Evolutionary conservation across 2,888 invertebrate species (phyloP), one percentile per base, ranked within the genome.

Genomic region (Drosophila nigritarsus): DNA sequence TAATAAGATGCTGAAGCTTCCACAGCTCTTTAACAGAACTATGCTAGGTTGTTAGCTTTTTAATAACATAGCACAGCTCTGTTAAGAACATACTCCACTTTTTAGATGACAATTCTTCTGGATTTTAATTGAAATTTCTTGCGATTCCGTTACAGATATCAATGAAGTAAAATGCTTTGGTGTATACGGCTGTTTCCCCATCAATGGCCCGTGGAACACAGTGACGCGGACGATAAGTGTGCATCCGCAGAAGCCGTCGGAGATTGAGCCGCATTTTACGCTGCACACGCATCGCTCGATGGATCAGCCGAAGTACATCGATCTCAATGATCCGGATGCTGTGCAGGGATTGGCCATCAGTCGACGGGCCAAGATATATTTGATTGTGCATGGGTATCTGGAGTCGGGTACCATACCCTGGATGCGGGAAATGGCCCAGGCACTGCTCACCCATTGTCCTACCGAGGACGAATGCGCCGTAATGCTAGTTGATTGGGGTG

Each of bases 351-450:
- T 96, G 8, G 95, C 95, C 72, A 94, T 97, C 4, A 94, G 95
- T 90, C 94, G 95, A 0, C 92, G 92, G 29, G 95, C 95, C 13
- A 96, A 95, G 6, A 94, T 96, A 75, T 97, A 96, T 90, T 94
- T 98, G 70, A 95, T 98, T 71, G 95, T 96, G 2, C 98, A 98
- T 90, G 98, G 98, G 0, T 98, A 97, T 92, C 93, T 97, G 74
- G 98, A 98, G 91, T 95, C 96, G 50, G 97, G 97, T 1, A 95
- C 96, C 74, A 96, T 96, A 84, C 93, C 69, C 49, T 84, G 95
- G 95, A 95, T 96, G 67, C 93, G 96, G 94, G 94, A 95, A 55
- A 95, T 97, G 94, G 95, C 95, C 20, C 94, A 95, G 62, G 96
- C 96, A 34, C 93, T 98, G n/a, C 92, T 98, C 9, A 93, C 93